These are phyloP conservation scores for Chaetorhynchus papuensis DNA, from an alignment of 2,113 vertebrate genomes.

Conservation along the genomic window DNA sequence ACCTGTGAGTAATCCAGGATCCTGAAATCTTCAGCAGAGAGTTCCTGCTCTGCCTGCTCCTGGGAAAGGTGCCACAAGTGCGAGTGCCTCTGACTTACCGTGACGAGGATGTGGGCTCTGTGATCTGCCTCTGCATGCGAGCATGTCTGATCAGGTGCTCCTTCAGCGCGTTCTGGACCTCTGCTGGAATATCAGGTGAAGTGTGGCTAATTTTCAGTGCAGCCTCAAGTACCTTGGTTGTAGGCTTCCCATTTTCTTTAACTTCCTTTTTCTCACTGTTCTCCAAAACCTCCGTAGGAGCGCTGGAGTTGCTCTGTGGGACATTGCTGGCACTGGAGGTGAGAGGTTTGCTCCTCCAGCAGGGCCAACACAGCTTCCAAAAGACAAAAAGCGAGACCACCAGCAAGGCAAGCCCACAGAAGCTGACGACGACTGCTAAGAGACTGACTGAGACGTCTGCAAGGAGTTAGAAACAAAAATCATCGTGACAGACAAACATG, in stretches of 20 bases:
- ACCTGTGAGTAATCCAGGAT: neutral
- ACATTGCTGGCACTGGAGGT: constrained; percentile 66
- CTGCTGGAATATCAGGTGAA: constrained; percentile 95
- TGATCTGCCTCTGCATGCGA: constrained; percentile 94
- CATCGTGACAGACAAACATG: neutral
- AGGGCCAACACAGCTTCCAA: constrained; percentile 98
- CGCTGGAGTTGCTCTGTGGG: constrained; percentile 70
- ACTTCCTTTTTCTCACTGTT: constrained; percentile 80
- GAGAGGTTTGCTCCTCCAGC: constrained; percentile 91
- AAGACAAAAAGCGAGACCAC: constrained; percentile 97
- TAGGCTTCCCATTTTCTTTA: constrained; percentile 81
- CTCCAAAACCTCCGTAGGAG: constrained; percentile 76
- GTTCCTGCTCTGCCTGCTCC: neutral
- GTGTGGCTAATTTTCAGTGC: constrained; percentile 99
- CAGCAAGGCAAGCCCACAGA: constrained; percentile 94
- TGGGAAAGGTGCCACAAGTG: neutral
- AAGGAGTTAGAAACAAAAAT: constrained; percentile 46
- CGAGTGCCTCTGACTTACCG: constrained; percentile 71
- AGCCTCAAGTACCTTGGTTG: constrained; percentile 82
- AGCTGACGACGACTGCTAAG: constrained; percentile 94
- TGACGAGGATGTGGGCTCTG: constrained; percentile 93
- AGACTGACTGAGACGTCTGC: constrained; percentile 97
- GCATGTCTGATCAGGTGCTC: constrained; percentile 88
- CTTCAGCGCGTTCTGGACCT: constrained; percentile 89
- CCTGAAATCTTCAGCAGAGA: neutral